These are phyloP conservation scores for Epistrophe eligans DNA, from an alignment of 2,888 invertebrate species.

Conservation along the genomic window DNA sequence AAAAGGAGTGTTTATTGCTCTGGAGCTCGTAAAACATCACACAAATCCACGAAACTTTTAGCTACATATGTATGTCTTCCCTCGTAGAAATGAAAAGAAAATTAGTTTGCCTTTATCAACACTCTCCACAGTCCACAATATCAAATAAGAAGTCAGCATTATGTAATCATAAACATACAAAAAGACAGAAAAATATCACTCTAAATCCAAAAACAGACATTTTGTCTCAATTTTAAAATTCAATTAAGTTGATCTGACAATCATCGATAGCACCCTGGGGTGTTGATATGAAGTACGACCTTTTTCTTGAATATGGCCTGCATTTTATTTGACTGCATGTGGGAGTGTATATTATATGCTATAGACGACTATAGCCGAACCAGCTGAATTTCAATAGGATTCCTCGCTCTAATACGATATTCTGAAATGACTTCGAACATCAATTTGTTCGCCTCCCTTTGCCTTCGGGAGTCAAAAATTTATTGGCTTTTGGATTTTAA, in stretches of 20 bases:
- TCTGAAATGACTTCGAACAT: conserved; percentile 46
- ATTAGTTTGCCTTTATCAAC: conserved; percentile 27
- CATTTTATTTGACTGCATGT: conserved; percentile 43
- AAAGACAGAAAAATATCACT: conserved; percentile 41
- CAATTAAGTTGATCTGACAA: conserved; percentile 71
- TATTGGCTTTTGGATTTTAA: conserved; percentile 64
- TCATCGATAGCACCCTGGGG: conserved; percentile 74
- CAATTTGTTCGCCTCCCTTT: conserved; percentile 58
- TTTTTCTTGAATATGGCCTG: conserved; percentile 62
- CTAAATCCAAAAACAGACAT: conserved; percentile 62
- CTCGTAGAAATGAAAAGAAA: background rate
- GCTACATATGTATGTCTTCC: background rate
- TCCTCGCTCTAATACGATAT: background rate
- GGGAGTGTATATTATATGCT: conserved; percentile 11
- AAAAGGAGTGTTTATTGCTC: conserved; percentile 66
- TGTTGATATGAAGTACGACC: conserved; percentile 71
- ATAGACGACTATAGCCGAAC: background rate
- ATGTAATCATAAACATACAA: conserved; percentile 27
- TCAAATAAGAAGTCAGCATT: conserved; percentile 26
- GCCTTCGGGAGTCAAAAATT: conserved; percentile 42
- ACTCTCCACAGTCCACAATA: background rate
- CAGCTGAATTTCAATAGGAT: conserved; percentile 37
- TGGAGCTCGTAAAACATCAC: conserved; percentile 46
- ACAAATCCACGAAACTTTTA: conserved; percentile 31
- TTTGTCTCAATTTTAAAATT: conserved; percentile 64